Evolutionary conservation across 1,140 invertebrate species (phyloP).

Genomic region (Harpegnathos saltator): DNA sequence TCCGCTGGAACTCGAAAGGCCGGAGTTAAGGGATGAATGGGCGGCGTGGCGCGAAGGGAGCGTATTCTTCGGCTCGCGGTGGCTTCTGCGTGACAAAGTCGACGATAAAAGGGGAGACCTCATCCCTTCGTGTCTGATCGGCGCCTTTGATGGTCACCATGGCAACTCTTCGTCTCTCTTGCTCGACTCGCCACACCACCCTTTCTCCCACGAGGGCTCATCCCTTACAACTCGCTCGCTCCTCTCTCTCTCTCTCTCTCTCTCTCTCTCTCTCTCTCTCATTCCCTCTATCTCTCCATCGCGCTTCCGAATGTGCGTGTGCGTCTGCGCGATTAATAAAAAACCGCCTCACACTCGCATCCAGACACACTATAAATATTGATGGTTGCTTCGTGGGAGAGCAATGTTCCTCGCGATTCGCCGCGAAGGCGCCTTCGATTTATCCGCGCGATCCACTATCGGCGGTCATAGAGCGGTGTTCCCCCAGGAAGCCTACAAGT

Average conservation of each 20-base stretch:
- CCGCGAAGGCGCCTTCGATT: background rate
- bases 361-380: conserved; percentile 39
- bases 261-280: no score
- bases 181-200: conserved; percentile 12
- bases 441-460: background rate
- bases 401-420: background rate
- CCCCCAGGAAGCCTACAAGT: background rate
- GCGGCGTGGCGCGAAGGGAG: conserved; percentile 49
- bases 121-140: conserved; percentile 76
- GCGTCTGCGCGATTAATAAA: conserved; percentile 20
- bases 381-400: conserved; percentile 9
- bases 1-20: conserved; percentile 25
- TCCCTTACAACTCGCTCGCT: conserved; percentile 15
- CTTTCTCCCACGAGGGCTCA: conserved; percentile 28
- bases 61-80: conserved; percentile 76
- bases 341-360: background rate
- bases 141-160: conserved; percentile 81
- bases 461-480: background rate
- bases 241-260: no score
- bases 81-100: conserved; percentile 75
- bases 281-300: background rate
- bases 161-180: conserved; percentile 72
- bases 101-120: conserved; percentile 68
- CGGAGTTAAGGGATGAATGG: conserved; percentile 36
- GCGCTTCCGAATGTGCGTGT: background rate